phyloP scores from a whole-genome alignment of 2,797 vertebrate species.

The Pangasius larnaudii region DNA sequence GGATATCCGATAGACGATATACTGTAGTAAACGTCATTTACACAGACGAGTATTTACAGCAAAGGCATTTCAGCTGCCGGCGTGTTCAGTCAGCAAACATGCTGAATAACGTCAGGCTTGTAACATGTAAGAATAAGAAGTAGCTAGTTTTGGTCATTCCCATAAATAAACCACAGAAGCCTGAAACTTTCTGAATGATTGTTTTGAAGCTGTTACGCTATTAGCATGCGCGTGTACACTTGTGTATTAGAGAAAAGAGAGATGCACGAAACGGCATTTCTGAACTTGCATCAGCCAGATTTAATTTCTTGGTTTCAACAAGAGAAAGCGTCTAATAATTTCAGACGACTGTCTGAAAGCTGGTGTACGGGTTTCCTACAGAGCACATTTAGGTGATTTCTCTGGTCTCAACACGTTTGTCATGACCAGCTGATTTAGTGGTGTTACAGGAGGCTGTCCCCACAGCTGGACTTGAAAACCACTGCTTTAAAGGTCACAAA shows the following conservation, averaged over 20 bases:
- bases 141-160: background rate
- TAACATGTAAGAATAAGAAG: background rate
- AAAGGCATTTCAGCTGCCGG: background rate
- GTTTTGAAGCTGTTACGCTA: background rate
- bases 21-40: background rate
- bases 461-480: background rate
- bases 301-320: too few relatives aligned
- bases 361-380: background rate
- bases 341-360: too few relatives aligned
- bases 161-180: background rate
- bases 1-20: background rate
- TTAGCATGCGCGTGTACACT: too few relatives aligned
- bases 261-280: background rate
- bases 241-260: background rate
- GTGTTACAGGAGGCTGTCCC: background rate
- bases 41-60: constrained; percentile 31
- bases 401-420: background rate
- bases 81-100: background rate
- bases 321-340: background rate
- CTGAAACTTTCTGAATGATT: background rate
- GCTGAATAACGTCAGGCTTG: background rate
- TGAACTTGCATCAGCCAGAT: background rate
- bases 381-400: background rate
- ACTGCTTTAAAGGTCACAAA: background rate
- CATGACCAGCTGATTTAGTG: background rate